Percentiles rank a stretch among this genome's conserved stretches.
phyloP scores from a whole-genome alignment of 1,140 invertebrate species.

The Catajapyx aquilonaris region DNA sequence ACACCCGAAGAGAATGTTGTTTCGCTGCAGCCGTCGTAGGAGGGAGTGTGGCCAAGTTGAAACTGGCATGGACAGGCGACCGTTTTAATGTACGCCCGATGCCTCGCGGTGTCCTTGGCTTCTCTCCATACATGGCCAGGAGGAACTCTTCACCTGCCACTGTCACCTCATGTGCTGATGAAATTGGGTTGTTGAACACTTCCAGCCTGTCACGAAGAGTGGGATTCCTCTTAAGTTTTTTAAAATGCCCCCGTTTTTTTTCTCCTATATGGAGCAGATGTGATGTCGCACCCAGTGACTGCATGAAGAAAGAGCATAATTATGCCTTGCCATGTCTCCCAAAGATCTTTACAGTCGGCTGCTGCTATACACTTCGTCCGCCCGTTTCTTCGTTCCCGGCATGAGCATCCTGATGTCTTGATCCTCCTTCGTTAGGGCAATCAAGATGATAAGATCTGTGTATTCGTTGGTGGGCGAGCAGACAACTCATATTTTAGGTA shows the following conservation, averaged over 20 bases:
- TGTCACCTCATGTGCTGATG: not conserved
- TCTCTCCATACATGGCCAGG: constrained; percentile 1
- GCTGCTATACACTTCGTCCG: constrained; percentile 5
- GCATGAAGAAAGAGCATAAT: constrained; percentile 8
- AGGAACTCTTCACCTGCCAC: not conserved
- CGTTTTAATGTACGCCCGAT: too few species aligned
- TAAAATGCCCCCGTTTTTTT: constrained; percentile 6
- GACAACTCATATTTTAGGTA: constrained; percentile 8
- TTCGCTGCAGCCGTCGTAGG: not conserved
- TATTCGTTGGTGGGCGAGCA: constrained; percentile 6
- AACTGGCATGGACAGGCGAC: too few species aligned
- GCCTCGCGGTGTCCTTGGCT: too few species aligned
- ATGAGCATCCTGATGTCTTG: constrained; percentile 6
- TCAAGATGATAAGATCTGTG: constrained; percentile 7
- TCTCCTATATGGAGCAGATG: constrained; percentile 6
- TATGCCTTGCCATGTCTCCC: constrained; percentile 1
- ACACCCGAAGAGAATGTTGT: not conserved
- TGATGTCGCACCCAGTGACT: constrained; percentile 6
- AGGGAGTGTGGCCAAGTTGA: not conserved
- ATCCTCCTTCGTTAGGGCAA: constrained; percentile 6
- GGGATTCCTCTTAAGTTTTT: constrained; percentile 4
- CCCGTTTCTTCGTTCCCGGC: constrained; percentile 4
- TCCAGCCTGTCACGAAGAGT: not conserved
- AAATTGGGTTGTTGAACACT: not conserved
- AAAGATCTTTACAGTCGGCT: constrained; percentile 1